These are phyloP conservation scores for Spermophilus dauricus DNA, from an alignment of 2,113 vertebrate species.

Conservation along the genomic window DNA sequence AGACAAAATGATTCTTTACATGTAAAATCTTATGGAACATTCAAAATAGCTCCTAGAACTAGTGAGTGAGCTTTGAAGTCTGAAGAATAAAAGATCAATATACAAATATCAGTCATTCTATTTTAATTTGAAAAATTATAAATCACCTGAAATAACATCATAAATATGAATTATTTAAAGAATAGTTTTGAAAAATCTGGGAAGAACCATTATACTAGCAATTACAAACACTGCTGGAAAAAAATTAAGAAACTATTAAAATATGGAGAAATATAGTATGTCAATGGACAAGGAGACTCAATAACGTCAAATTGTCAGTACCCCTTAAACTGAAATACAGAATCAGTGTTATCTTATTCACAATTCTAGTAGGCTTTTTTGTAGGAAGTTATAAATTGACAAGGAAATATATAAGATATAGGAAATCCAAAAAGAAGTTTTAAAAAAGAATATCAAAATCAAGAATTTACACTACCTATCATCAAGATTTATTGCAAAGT, in stretches of 20 bases:
- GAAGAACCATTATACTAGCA: neutral
- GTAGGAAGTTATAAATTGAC: neutral
- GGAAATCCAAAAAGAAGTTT: neutral
- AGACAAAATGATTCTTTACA: neutral
- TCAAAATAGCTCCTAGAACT: neutral
- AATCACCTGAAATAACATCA: neutral
- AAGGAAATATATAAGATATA: neutral
- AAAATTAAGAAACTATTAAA: neutral
- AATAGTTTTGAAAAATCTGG: neutral
- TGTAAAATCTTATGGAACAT: neutral
- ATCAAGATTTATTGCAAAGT: neutral
- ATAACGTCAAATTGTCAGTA: neutral
- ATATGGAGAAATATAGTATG: neutral
- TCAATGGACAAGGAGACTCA: neutral
- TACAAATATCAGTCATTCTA: neutral
- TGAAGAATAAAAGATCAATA: neutral
- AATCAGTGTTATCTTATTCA: neutral
- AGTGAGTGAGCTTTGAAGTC: neutral
- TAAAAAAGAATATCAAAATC: neutral
- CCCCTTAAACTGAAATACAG: neutral
- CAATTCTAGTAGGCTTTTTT: neutral
- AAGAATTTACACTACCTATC: neutral
- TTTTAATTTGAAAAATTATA: neutral
- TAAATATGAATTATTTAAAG: conserved; percentile 2
- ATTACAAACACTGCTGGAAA: neutral